A percentile compares a stretch with the other conserved stretches of the same genome.
Evolutionary conservation across 2,113 vertebrate genomes (phyloP).

Genomic region (Osmerus eperlanus): DNA sequence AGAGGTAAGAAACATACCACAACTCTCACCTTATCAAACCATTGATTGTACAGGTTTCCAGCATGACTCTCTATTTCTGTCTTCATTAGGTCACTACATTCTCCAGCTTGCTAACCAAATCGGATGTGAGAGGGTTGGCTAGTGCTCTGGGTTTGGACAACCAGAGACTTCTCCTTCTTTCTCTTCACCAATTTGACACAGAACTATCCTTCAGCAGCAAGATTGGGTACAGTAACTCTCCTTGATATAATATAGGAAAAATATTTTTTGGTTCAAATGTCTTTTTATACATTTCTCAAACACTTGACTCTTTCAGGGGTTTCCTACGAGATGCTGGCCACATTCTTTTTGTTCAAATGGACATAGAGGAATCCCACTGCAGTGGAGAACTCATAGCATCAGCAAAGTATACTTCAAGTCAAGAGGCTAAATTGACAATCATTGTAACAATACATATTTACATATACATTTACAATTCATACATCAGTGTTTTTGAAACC

Average conservation of each 20-base stretch:
- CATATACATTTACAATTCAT: no score
- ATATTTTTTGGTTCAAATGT: neutral
- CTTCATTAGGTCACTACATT: constrained; percentile 69
- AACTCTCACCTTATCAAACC: neutral
- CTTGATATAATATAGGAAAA: neutral
- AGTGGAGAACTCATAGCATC: constrained; percentile 73
- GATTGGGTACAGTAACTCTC: constrained; percentile 52
- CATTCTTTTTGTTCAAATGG: constrained; percentile 69
- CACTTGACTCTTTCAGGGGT: constrained; percentile 36
- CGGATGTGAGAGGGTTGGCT: constrained; percentile 59
- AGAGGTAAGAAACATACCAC: constrained; percentile 53
- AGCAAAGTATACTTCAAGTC: constrained; percentile 60
- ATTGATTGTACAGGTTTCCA: neutral
- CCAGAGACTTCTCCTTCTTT: constrained; percentile 60
- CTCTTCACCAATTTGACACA: constrained; percentile 76
- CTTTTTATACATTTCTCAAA: neutral
- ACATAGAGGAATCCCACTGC: constrained; percentile 68
- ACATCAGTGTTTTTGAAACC: no score
- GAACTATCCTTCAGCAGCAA: constrained; percentile 73
- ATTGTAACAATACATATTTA: no score
- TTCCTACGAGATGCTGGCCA: constrained; percentile 51
- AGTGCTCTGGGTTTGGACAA: constrained; percentile 47
- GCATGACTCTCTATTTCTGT: neutral
- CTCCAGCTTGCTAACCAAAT: constrained; percentile 70
- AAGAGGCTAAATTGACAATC: no score